Evolutionary conservation across 2,888 invertebrate species (phyloP).

Genomic region (Spisula subtruncata): DNA sequence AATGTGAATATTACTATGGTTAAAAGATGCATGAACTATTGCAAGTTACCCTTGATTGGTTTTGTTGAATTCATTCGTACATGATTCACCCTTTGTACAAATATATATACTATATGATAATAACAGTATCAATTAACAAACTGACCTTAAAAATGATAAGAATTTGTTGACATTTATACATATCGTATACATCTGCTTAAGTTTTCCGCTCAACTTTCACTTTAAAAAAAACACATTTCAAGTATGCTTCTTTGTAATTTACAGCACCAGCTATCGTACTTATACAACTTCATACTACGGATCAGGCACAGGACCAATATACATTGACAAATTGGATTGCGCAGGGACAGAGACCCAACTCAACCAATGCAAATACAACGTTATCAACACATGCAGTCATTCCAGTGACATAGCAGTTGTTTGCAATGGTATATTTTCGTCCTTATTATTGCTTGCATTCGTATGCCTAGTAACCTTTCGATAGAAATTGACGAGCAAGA

Average conservation of each 20-base stretch:
- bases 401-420: background rate
- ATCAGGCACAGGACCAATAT: constrained; percentile 16
- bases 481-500: too few species aligned
- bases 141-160: background rate
- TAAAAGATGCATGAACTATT: too few species aligned
- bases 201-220: too few species aligned
- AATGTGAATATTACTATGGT: background rate
- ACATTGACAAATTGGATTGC: constrained; percentile 18
- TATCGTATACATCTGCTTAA: too few species aligned
- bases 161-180: too few species aligned
- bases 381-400: constrained; percentile 32
- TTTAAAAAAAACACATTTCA: too few species aligned
- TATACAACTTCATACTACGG: background rate
- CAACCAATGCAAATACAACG: constrained; percentile 20
- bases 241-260: background rate
- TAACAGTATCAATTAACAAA: too few species aligned
- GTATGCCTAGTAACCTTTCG: too few species aligned
- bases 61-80: too few species aligned
- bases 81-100: too few species aligned
- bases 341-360: background rate
- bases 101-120: background rate
- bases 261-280: background rate
- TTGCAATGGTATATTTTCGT: background rate
- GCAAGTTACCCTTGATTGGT: too few species aligned
- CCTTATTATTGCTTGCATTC: too few species aligned